Conservation (phyloP, 2,113 vertebrate genomes). For the Gnathonemus longibarbis region DNA sequence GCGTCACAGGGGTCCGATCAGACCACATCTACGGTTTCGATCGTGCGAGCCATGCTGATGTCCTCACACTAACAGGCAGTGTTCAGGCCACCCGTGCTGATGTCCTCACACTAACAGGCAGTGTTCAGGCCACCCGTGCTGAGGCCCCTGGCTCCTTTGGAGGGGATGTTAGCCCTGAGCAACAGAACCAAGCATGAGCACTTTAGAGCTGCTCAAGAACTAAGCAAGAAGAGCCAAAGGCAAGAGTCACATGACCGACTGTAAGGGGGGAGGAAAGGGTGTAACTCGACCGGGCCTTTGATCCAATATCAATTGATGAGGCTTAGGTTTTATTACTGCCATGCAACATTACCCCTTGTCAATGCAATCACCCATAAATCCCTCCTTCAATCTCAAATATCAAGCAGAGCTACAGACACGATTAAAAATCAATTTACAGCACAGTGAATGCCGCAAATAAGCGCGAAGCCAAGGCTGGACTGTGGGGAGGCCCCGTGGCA, state of each 20-base stretch:
- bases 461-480: not conserved
- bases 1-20: not conserved
- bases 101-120: not conserved
- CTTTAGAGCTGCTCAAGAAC: not conserved
- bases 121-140: not conserved
- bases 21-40: not conserved
- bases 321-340: conserved; percentile 12
- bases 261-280: not conserved
- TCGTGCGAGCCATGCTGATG: not conserved
- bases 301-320: conserved; percentile 6
- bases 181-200: not conserved
- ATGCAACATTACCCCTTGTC: conserved; percentile 14
- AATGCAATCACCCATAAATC: not conserved
- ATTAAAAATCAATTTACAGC: conserved; percentile 18
- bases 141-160: not conserved
- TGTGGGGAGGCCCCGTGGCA: not conserved
- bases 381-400: not conserved
- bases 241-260: not conserved
- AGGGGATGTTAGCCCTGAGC: not conserved
- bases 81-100: not conserved
- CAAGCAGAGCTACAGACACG: conserved; percentile 1
- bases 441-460: not conserved
- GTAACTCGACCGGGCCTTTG: not conserved
- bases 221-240: conserved; percentile 7
- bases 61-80: no score